Evolutionary conservation across 2,113 vertebrate species (phyloP).

Genomic region (Leucopsar rothschildi): DNA sequence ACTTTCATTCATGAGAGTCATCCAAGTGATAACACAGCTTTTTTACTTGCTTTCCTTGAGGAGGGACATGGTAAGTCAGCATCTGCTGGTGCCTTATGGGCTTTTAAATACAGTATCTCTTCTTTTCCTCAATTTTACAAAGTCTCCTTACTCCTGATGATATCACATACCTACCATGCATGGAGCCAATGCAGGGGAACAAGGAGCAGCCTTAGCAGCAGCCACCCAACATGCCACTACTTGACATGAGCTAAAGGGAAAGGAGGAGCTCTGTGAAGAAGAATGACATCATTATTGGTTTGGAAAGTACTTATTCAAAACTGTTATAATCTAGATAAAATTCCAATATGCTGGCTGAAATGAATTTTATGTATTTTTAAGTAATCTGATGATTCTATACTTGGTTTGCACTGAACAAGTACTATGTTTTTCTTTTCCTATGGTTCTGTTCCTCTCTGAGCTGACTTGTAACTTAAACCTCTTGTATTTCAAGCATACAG

Average conservation of each 20-base stretch:
- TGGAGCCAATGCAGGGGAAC: accelerated
- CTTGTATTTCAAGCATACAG: neutral
- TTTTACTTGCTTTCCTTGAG: neutral
- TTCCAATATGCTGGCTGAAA: neutral
- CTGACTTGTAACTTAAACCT: neutral
- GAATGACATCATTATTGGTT: neutral
- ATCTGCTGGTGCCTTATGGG: neutral
- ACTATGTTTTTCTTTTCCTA: neutral
- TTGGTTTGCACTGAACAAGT: neutral
- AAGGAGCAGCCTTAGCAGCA: neutral
- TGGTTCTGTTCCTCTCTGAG: neutral
- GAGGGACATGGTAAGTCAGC: neutral
- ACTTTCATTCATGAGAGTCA: neutral
- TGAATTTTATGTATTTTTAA: neutral
- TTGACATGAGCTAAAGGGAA: neutral
- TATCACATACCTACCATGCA: accelerated
- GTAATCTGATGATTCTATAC: neutral
- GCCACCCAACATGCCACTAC: neutral
- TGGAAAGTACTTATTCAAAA: neutral
- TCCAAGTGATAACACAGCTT: neutral
- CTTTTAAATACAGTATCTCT: neutral
- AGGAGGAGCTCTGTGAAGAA: neutral
- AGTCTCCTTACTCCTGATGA: neutral
- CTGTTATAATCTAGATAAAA: neutral
- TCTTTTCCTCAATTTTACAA: neutral